A percentile compares a stretch with the other conserved stretches of the same genome.
These are phyloP conservation scores for Corythoichthys intestinalis DNA, from an alignment of 2,113 vertebrate genomes.

Conservation along the genomic window DNA sequence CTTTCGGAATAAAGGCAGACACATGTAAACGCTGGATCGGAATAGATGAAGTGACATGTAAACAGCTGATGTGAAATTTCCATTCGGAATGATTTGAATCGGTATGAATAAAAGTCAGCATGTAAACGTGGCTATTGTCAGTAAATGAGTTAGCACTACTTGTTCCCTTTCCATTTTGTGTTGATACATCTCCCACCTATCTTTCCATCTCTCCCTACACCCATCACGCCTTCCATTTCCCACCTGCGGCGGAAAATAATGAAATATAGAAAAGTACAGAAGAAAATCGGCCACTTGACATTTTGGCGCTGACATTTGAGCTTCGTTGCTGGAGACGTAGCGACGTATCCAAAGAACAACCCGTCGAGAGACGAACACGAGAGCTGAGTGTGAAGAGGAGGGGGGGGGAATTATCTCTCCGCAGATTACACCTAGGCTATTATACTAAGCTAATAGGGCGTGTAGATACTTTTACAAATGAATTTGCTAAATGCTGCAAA, in stretches of 20 bases:
- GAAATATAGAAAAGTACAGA: background rate
- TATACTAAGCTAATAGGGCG: slow-evolving; percentile 93
- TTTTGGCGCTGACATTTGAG: slow-evolving; percentile 78
- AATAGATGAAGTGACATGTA: no score
- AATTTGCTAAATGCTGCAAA: slow-evolving; percentile 89
- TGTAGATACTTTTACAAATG: slow-evolving; percentile 91
- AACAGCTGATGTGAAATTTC: no score
- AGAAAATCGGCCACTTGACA: slow-evolving; percentile 73
- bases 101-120: no score
- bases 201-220: slow-evolving; percentile 18
- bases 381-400: slow-evolving; percentile 8
- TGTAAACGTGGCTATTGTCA: background rate
- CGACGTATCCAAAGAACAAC: slow-evolving; percentile 60
- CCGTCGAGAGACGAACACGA: slow-evolving; percentile 16
- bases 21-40: no score
- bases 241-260: slow-evolving; percentile 14
- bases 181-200: slow-evolving; percentile 9
- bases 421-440: slow-evolving; percentile 87
- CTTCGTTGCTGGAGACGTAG: slow-evolving; percentile 75
- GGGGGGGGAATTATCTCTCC: slow-evolving; percentile 74
- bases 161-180: slow-evolving; percentile 3
- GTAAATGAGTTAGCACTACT: slow-evolving; percentile 1
- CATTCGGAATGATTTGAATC: no score
- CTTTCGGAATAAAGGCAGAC: no score
- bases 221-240: slow-evolving; percentile 13